Percentiles rank a stretch among this genome's conserved stretches.
phyloP scores from a whole-genome alignment of 2,888 invertebrate species.

The Mesorhabditis sp. region DNA sequence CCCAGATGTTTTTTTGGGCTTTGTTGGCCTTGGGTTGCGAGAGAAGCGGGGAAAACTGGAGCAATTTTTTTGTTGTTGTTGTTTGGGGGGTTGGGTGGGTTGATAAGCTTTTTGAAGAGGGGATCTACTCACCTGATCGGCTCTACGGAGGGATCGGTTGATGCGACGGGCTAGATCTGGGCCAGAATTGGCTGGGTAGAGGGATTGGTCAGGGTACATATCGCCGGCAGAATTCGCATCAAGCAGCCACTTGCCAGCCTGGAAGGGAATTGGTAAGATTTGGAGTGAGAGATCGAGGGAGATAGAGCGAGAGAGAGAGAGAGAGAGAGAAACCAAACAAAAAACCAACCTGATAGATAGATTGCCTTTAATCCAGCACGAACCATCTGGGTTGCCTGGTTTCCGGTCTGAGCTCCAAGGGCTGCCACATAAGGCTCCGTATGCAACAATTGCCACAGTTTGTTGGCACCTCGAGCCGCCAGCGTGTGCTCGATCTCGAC shows the following conservation, averaged over 20 bases:
- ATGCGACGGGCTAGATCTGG: conserved; percentile 57
- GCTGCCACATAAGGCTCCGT: conserved; percentile 58
- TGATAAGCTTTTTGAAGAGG: no score
- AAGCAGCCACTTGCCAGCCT: conserved; percentile 60
- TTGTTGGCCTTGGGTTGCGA: no score
- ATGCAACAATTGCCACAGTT: conserved; percentile 58
- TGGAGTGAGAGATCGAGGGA: neutral
- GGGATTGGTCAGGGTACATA: conserved; percentile 60
- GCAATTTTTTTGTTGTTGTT: no score
- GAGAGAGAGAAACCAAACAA: neutral
- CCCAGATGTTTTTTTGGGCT: no score
- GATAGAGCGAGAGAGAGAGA: neutral
- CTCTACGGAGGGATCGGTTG: conserved; percentile 57
- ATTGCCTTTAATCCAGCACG: conserved; percentile 59
- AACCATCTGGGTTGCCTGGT: conserved; percentile 60
- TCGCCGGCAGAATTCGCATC: conserved; percentile 59
- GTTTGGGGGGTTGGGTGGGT: no score
- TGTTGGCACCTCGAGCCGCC: conserved; percentile 58
- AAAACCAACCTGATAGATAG: conserved; percentile 56
- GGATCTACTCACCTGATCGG: conserved; percentile 50
- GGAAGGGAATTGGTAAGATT: neutral
- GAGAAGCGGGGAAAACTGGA: no score
- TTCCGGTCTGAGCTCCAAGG: conserved; percentile 59
- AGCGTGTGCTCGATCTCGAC: conserved; percentile 59
- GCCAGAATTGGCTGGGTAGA: conserved; percentile 59